Conservation (phyloP, 2,113 vertebrate genomes). For the Cochlearius cochlearius region DNA sequence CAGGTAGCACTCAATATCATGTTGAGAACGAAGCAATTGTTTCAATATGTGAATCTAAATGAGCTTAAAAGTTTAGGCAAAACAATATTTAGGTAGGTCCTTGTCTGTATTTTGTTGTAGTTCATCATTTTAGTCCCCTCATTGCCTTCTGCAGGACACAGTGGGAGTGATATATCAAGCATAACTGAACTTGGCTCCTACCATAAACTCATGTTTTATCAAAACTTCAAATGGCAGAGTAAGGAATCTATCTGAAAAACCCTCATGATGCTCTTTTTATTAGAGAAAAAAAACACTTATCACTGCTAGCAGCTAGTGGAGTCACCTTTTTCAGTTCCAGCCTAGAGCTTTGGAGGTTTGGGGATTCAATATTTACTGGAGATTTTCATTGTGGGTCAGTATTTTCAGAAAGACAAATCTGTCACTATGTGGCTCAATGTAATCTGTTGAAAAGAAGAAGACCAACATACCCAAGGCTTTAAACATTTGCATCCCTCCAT, state of each 20-base stretch:
- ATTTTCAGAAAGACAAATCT: not conserved
- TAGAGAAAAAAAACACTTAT: not conserved
- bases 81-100: not conserved
- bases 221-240: not conserved
- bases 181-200: not conserved
- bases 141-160: not conserved
- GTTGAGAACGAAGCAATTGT: not conserved
- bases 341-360: not conserved
- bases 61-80: not conserved
- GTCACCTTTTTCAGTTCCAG: not conserved
- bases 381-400: not conserved
- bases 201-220: not conserved
- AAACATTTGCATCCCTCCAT: slow-evolving; percentile 98
- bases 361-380: not conserved
- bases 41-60: not conserved
- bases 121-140: not conserved
- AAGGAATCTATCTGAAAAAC: not conserved
- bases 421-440: not conserved
- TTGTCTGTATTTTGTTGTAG: not conserved
- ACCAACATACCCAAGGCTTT: slow-evolving; percentile 89
- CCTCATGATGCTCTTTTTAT: not conserved
- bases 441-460: not conserved
- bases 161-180: not conserved
- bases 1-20: not conserved
- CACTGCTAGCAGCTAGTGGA: not conserved